Evolutionary conservation across 1,140 invertebrate species (phyloP).

Genomic region (Drosophila arawakana): DNA sequence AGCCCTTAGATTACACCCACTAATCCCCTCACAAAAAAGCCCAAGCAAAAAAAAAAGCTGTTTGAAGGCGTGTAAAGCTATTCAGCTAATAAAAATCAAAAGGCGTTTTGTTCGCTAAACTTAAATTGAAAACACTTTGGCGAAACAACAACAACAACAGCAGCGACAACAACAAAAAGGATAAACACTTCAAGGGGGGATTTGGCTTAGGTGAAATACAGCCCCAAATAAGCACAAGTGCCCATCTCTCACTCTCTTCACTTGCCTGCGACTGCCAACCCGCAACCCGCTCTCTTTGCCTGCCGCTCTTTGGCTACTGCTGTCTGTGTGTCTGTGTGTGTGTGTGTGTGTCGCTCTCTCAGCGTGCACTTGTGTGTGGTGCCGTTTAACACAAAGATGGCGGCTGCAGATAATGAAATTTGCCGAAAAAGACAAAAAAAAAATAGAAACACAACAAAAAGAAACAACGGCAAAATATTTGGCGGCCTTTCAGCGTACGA

Average conservation of each 20-base stretch:
- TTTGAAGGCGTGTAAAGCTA: slow-evolving; percentile 36
- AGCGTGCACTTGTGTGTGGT: slow-evolving; percentile 31
- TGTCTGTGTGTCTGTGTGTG: neutral
- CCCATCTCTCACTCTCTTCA: slow-evolving; percentile 1
- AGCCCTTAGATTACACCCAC: slow-evolving; percentile 14
- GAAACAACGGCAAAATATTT: slow-evolving; percentile 28
- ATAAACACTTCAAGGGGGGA: slow-evolving; percentile 81
- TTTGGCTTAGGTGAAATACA: slow-evolving; percentile 68
- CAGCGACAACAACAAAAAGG: slow-evolving; percentile 54
- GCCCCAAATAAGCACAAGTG: slow-evolving; percentile 20
- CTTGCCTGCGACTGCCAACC: neutral
- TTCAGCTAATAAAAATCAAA: slow-evolving; percentile 79
- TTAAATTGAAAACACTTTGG: slow-evolving; percentile 81
- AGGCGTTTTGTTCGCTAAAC: slow-evolving; percentile 82
- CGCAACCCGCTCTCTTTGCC: neutral
- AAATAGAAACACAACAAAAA: slow-evolving; percentile 47
- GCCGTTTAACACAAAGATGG: slow-evolving; percentile 79
- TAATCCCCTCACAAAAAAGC: neutral
- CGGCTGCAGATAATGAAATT: slow-evolving; percentile 72
- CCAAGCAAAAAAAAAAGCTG: neutral
- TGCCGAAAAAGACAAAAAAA: slow-evolving; percentile 46
- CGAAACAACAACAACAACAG: slow-evolving; percentile 43
- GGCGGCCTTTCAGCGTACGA: slow-evolving; percentile 1
- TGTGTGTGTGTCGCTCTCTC: slow-evolving; percentile 10
- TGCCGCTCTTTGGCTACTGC: slow-evolving; percentile 1